Conservation (phyloP, 2,888 invertebrate species). For the Eupithecia tripunctaria region DNA sequence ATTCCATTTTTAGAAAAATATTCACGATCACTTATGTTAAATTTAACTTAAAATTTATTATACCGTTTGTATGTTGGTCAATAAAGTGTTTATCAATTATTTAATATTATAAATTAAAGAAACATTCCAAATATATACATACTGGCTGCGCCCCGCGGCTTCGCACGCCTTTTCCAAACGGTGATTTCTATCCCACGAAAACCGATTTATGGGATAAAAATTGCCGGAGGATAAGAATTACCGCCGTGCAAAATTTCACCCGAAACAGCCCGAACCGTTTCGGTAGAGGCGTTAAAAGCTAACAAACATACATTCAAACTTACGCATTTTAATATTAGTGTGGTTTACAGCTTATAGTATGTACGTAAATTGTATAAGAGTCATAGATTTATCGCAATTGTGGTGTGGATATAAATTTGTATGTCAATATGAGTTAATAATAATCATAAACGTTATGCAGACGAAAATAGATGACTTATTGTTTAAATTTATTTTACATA, state of each 20-base stretch:
- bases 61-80: neutral
- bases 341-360: neutral
- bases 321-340: too few relatives aligned
- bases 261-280: too few relatives aligned
- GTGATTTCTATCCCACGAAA: too few relatives aligned
- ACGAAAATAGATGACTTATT: neutral
- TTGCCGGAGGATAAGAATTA: too few relatives aligned
- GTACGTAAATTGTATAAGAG: neutral
- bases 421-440: neutral
- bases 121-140: conserved; percentile 3
- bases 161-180: too few relatives aligned
- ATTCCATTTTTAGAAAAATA: neutral
- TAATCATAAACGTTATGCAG: neutral
- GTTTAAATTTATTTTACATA: neutral
- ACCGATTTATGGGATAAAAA: too few relatives aligned
- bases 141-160: too few relatives aligned
- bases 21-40: neutral
- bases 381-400: neutral
- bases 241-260: too few relatives aligned
- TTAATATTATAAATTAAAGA: neutral
- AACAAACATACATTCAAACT: too few relatives aligned
- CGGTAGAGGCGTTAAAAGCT: too few relatives aligned
- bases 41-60: neutral
- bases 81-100: neutral
- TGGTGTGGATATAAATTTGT: neutral